Evolutionary conservation across 2,797 vertebrate species (phyloP).

Genomic region (Lithobates sylvaticus): DNA sequence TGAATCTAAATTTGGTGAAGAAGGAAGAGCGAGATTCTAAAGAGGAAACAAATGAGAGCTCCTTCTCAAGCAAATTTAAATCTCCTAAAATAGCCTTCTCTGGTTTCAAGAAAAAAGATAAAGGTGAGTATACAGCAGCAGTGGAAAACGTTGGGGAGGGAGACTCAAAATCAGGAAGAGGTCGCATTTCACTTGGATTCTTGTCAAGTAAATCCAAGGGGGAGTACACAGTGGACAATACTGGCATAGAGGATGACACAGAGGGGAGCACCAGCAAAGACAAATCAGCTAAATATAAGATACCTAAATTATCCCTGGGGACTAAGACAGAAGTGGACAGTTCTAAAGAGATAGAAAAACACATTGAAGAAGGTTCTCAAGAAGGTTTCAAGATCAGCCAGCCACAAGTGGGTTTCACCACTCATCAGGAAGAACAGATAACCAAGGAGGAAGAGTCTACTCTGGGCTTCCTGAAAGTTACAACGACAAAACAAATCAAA

Average conservation of each 20-base stretch:
- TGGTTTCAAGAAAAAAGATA: constrained; percentile 67
- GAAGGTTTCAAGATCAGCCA: constrained; percentile 79
- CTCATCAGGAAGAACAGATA: constrained; percentile 69
- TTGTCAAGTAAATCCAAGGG: constrained; percentile 71
- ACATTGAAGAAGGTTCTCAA: constrained; percentile 68
- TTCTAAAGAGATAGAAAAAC: constrained; percentile 73
- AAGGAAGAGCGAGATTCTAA: constrained; percentile 63
- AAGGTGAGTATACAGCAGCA: constrained; percentile 63
- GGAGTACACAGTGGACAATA: constrained; percentile 64
- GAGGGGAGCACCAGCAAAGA: constrained; percentile 65
- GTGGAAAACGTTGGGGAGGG: constrained; percentile 55
- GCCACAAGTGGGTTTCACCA: constrained; percentile 77
- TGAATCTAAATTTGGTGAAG: constrained; percentile 61
- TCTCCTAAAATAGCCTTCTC: constrained; percentile 69
- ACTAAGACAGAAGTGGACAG: constrained; percentile 78
- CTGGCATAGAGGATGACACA: constrained; percentile 31
- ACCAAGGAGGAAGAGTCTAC: constrained; percentile 65
- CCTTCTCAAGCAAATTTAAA: constrained; percentile 61
- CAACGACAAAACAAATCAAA: constrained; percentile 74
- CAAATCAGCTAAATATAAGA: constrained; percentile 81
- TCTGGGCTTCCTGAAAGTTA: constrained; percentile 69
- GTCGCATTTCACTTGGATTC: constrained; percentile 70
- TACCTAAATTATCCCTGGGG: constrained; percentile 82
- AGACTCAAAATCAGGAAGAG: constrained; percentile 72
- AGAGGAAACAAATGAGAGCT: constrained; percentile 40